Evolutionary conservation across 64 coral and sea anemone species (phyloP), one percentile per base, ranked within the genome.

Genomic region (Orbicella faveolata): DNA sequence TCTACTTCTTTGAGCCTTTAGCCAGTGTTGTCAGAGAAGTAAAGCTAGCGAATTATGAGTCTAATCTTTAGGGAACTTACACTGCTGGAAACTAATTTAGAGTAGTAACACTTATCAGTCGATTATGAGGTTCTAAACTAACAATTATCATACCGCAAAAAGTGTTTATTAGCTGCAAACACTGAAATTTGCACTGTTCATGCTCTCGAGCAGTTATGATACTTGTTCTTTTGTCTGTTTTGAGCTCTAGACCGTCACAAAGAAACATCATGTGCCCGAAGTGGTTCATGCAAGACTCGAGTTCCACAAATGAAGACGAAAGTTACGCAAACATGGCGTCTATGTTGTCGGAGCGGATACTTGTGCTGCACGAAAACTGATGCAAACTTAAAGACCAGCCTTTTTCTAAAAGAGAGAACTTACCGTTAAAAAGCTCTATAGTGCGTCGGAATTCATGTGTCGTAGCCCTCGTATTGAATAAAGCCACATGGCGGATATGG

Each of bases 81-180:
- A 1, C 82, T 25, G 64, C 65, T 84, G 82, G 82, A 73, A 84
- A 52, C 82, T 72, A 70, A 72, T 72, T 84, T 84, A 83, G 52
- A 57, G 63, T 36, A 20, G 9, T 66, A 37, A 63, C 20, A 83
- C 63, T 41, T 66, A 72, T 84, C 65, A 21, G 48, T 64, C 20
- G 23, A 70, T 81, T 84, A 84, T 84, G 70, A 84, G 82, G 82
- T 84, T 84, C 82, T 84, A 84, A 84, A 72, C 64, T 65, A 69
- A 84, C 64, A 70, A 70, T 84, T 36, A 51, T 52, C 82, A 72
- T 34, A 72, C 82, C 63, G 23, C 82, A 52, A 69, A 84, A 70
- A 17, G 20, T 36, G 18, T 44, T 69, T 84, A 84, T 84, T 44
- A 25, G 34, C 62, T 84, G 34, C 65, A 44, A 84, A 67, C 48